Evolutionary conservation across 2,888 invertebrate species (phyloP).

Genomic region (Scelioninae gen. 1): DNA sequence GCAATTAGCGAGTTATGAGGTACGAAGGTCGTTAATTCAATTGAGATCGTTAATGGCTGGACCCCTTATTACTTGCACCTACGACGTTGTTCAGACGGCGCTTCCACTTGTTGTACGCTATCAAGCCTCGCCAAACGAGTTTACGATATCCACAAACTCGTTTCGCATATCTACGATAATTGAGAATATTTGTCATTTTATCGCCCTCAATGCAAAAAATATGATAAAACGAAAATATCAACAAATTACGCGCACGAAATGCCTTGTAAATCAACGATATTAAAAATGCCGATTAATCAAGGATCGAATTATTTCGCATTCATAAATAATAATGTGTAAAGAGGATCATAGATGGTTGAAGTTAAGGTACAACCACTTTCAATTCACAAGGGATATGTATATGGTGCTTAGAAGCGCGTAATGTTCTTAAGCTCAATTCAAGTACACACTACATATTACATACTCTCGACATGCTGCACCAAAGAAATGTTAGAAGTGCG

Average conservation of each 20-base stretch:
- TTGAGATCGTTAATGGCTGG: slow-evolving; percentile 78
- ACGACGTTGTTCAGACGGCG: slow-evolving; percentile 66
- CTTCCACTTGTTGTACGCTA: slow-evolving; percentile 67
- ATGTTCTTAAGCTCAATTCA: too few species aligned
- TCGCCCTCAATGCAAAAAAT: slow-evolving; percentile 50
- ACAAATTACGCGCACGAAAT: slow-evolving; percentile 54
- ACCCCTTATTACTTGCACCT: slow-evolving; percentile 78
- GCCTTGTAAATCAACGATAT: slow-evolving; percentile 50
- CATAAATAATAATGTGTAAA: slow-evolving; percentile 55
- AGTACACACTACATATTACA: too few species aligned
- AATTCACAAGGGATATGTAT: too few species aligned
- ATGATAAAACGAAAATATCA: slow-evolving; percentile 57
- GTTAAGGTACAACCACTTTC: slow-evolving; percentile 48
- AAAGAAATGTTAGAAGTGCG: too few species aligned
- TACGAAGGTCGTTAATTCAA: slow-evolving; percentile 81
- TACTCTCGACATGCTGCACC: too few species aligned
- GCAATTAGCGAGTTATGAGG: slow-evolving; percentile 82
- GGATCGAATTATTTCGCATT: slow-evolving; percentile 53
- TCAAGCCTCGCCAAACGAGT: slow-evolving; percentile 62
- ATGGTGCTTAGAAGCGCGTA: too few species aligned
- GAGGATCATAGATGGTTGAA: slow-evolving; percentile 24
- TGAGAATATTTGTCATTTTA: slow-evolving; percentile 70
- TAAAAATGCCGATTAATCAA: slow-evolving; percentile 60
- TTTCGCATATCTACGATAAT: slow-evolving; percentile 66
- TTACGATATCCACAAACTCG: slow-evolving; percentile 66